Conservation (phyloP, 1,140 invertebrate species). For the Cydia fagiglandana region DNA sequence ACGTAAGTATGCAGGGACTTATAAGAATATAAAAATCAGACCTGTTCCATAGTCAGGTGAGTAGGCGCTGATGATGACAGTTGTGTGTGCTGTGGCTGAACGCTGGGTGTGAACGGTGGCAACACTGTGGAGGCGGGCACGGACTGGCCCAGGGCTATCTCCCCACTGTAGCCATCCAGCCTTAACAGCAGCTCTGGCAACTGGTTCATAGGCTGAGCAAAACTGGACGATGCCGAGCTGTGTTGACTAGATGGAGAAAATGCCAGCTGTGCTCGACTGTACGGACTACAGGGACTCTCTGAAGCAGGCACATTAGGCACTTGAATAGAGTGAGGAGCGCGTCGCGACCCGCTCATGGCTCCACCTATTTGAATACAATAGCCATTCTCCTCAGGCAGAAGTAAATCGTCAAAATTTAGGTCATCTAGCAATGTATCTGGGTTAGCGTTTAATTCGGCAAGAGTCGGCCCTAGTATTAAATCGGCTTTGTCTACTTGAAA, state of each 20-base stretch:
- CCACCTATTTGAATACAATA: slow-evolving; percentile 75
- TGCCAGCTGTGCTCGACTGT: slow-evolving; percentile 71
- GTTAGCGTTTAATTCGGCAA: slow-evolving; percentile 92
- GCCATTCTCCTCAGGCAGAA: slow-evolving; percentile 85
- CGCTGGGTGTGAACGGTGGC: slow-evolving; percentile 71
- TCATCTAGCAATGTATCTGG: slow-evolving; percentile 90
- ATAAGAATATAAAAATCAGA: slow-evolving; percentile 37
- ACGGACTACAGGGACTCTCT: slow-evolving; percentile 74
- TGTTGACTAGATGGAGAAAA: slow-evolving; percentile 81
- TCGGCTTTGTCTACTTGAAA: slow-evolving; percentile 94
- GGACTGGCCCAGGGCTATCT: slow-evolving; percentile 80
- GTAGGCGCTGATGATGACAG: slow-evolving; percentile 92
- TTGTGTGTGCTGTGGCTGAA: slow-evolving; percentile 80
- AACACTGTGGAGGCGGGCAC: slow-evolving; percentile 77
- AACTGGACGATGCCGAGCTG: slow-evolving; percentile 80
- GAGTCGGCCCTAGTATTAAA: slow-evolving; percentile 89
- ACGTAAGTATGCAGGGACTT: too few species aligned
- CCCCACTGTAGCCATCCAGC: slow-evolving; percentile 79
- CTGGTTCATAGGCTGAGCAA: slow-evolving; percentile 78
- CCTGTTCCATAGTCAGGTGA: slow-evolving; percentile 85
- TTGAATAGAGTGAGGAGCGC: slow-evolving; percentile 67
- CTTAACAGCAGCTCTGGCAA: slow-evolving; percentile 85
- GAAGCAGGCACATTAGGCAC: slow-evolving; percentile 67
- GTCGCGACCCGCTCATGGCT: slow-evolving; percentile 71
- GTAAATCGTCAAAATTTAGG: slow-evolving; percentile 91